phyloP scores from a whole-genome alignment of 2,888 invertebrate species.

The Colostygia pectinataria region DNA sequence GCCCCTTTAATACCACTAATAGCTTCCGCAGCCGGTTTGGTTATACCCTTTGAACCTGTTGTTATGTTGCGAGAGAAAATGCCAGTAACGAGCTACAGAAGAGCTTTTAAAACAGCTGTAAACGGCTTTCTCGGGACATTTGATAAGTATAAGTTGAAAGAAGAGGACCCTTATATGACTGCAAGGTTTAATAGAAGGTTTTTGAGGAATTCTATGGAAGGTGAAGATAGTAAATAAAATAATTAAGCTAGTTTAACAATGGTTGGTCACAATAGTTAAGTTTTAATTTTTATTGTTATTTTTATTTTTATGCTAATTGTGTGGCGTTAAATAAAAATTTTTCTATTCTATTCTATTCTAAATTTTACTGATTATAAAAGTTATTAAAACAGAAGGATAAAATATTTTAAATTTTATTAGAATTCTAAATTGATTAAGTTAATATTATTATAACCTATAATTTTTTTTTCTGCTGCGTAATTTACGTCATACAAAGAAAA shows the following conservation, averaged over 20 bases:
- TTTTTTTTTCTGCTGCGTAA: no score
- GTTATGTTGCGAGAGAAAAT: constrained; percentile 63
- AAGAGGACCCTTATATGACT: constrained; percentile 70
- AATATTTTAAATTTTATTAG: no score
- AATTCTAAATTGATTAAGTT: no score
- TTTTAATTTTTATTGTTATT: no score
- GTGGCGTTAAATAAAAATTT: no score
- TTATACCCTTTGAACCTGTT: constrained; percentile 74
- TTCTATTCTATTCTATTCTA: no score
- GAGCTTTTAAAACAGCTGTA: constrained; percentile 66
- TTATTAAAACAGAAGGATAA: no score
- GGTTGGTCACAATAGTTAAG: no score
- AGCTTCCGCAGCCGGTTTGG: constrained; percentile 66
- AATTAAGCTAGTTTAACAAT: background rate
- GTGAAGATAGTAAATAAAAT: background rate
- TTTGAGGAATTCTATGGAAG: constrained; percentile 37
- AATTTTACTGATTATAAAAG: no score
- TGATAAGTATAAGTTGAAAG: constrained; percentile 58
- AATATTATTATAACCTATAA: no score
- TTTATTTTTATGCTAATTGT: no score
- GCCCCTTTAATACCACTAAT: constrained; percentile 69
- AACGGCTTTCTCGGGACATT: constrained; percentile 65
- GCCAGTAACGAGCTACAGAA: constrained; percentile 69
- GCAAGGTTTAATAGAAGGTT: constrained; percentile 66
- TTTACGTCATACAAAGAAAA: no score